Evolutionary conservation across 2,888 invertebrate species (phyloP), one percentile per base, ranked within the genome.

Genomic region (Pachycephus smyrnensis): DNA sequence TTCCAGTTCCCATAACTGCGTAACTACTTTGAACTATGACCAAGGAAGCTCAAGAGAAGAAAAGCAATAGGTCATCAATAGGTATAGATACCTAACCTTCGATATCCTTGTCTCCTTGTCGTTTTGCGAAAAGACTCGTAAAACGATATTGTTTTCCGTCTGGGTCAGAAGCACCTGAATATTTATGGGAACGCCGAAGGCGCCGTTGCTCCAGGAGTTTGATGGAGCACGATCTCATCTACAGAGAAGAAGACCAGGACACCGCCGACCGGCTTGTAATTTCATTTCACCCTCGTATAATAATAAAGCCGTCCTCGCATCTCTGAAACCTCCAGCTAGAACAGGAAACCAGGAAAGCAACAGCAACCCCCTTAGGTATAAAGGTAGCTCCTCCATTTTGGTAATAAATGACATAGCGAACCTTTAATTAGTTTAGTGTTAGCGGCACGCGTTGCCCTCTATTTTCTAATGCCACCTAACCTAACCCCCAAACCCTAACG

Each of bases 81-180:
- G 15, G 40, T 40, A 40, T 40, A 6, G 40, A 40, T 40, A 40
- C 15, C 40, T 6, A 40, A 40, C 40, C 40, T 6, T 15, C 40
- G 1, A 15, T 15, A 40, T 15, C 40, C 40, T 40, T 15, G 40
- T 15, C 40, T 15, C 6, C 6, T 40, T 40, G 40, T 40, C 15
- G 40, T 69, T 76, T 40, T 31, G 69, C 75, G 37, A 31, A 71
- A 77, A 77, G 76, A 80, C 79, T 82, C 82, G 79, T 82, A 80
- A 83, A 82, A 79, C 75, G 79, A 78, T 76, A 83, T 83, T 80
- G 83, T 84, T 83, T 77, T 40, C 79, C 75, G 75, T 80, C 79
- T 73, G 76, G 77, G 78, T 82, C 80, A 81, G 80, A 80, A 80
- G 78, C 73, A 68, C 77, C 82, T 78, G 83, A 83, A 84, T 83